Percentiles rank a stretch among this genome's conserved stretches.
phyloP scores from a whole-genome alignment of 37 sponge, comb jelly and placozoan genomes.

The Haliclona indistincta region DNA sequence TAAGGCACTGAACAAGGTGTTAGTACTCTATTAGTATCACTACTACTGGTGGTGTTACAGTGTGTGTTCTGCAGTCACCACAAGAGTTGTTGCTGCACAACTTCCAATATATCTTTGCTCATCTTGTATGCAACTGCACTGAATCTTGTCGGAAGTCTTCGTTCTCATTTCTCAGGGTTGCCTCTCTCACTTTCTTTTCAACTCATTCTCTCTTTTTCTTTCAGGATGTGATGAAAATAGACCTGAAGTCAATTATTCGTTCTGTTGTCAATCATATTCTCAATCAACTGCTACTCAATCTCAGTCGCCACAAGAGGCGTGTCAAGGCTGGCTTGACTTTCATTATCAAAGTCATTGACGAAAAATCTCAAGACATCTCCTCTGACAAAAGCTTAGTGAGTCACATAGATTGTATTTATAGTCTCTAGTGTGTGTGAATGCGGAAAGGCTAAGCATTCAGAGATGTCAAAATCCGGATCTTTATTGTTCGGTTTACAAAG shows the following conservation, averaged over 20 bases:
- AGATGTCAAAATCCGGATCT: too few species aligned
- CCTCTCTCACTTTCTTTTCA: too few species aligned
- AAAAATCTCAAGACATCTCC: too few species aligned
- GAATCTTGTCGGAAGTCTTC: slow-evolving; percentile 38
- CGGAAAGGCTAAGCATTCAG: too few species aligned
- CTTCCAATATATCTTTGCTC: slow-evolving; percentile 60
- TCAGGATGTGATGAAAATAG: slow-evolving; percentile 40
- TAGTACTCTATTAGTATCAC: background rate
- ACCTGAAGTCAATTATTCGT: slow-evolving; percentile 35
- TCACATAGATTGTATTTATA: too few species aligned
- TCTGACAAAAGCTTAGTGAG: too few species aligned
- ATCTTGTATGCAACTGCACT: slow-evolving; percentile 50
- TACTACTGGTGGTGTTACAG: background rate
- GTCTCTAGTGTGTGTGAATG: too few species aligned
- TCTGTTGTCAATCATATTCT: slow-evolving; percentile 35
- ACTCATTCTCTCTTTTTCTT: background rate
- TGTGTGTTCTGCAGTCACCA: background rate
- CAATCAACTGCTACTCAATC: slow-evolving; percentile 60
- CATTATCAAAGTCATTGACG: too few species aligned
- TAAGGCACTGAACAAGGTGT: slow-evolving; percentile 15
- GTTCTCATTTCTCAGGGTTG: slow-evolving; percentile 44
- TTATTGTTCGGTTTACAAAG: too few species aligned
- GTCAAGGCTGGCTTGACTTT: slow-evolving; percentile 45
- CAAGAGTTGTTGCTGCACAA: slow-evolving; percentile 43
- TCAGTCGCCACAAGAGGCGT: slow-evolving; percentile 37